Evolutionary conservation across 2,113 vertebrate genomes (phyloP), one percentile per base, ranked within the genome.

Genomic region (Chloropsis hardwickii): DNA sequence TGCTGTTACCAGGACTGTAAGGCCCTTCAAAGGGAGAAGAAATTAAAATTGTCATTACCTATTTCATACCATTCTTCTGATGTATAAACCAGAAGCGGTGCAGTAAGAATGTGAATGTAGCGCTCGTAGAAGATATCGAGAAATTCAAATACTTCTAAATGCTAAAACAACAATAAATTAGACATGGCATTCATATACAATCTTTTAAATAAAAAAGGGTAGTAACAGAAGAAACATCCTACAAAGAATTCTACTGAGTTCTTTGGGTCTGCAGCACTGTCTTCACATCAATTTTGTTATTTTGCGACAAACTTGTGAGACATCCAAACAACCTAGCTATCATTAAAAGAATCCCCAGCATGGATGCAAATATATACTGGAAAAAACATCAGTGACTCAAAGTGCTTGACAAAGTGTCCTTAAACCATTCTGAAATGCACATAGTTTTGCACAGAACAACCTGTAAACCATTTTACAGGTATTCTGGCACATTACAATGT

Each of bases 91-190:
- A 99, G 96, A 94, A 99, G 98, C 2, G 99, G 99, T n/a, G 98
- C 99, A 4, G 99, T 99, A 57, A 99, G 98, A 37, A 99, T 98
- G 12, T 99, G 98, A 99, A 99, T 99, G 98, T 99, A 99, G 98
- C 99, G 99, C 95, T 99, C 98, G 96, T 99, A 99, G 98, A 99
- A 99, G 97, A 99, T 99, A 97, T 99, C 98, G 69, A 99, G 98
- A 95, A 99, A 99, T 85, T 99, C 99, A 4, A 99, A 99, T 97
- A 99, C 98, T 96, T 99, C 99, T 0, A 98, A 99, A 99, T 99
- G 98, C 99, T 99, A 90, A 94, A 97, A 96, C 74, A 97, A 78
- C 83, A 20, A 47, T 3, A 81, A 21, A 74, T 91, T 76, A 95
- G 80, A 73, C 6, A 47, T 47, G 3, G 5, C 9, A 86, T 47